These are phyloP conservation scores for Xylocampa areola DNA, from an alignment of 2,888 invertebrate genomes.

Conservation along the genomic window DNA sequence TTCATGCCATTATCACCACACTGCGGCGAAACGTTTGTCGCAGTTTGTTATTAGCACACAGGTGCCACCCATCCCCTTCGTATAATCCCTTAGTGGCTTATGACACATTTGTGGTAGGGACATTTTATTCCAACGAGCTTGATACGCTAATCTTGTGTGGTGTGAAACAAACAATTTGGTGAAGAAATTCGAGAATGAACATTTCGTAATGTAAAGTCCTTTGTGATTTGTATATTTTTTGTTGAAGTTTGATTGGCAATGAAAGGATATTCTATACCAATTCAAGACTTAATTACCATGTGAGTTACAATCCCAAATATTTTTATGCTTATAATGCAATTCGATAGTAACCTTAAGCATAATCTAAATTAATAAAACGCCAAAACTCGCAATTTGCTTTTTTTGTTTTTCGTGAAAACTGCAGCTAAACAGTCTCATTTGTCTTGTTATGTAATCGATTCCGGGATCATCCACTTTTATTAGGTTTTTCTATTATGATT, in stretches of 20 bases:
- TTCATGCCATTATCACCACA: slow-evolving; percentile 35
- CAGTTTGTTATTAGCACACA: slow-evolving; percentile 46
- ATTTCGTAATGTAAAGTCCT: slow-evolving; percentile 13
- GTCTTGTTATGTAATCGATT: too few relatives aligned
- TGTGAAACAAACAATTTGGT: background rate
- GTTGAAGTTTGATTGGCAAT: background rate
- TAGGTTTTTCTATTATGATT: too few relatives aligned
- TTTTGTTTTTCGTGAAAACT: too few relatives aligned
- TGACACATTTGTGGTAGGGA: slow-evolving; percentile 30
- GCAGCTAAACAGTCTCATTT: too few relatives aligned
- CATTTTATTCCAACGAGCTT: slow-evolving; percentile 16
- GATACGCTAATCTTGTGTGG: slow-evolving; percentile 27
- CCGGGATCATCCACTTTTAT: too few relatives aligned
- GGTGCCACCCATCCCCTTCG: slow-evolving; percentile 38
- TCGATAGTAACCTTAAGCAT: too few relatives aligned
- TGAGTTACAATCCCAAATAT: too few relatives aligned
- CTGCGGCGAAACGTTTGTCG: slow-evolving; percentile 41
- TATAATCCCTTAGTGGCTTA: slow-evolving; percentile 43
- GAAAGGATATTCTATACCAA: background rate
- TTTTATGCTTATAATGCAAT: too few relatives aligned
- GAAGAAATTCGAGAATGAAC: slow-evolving; percentile 30
- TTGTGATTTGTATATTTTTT: slow-evolving; percentile 14
- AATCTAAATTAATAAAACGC: too few relatives aligned
- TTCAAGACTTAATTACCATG: background rate
- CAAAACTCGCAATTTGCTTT: too few relatives aligned